Conservation (phyloP, 35 echinoderm and acorn worm species). For the Apostichopus californicus region DNA sequence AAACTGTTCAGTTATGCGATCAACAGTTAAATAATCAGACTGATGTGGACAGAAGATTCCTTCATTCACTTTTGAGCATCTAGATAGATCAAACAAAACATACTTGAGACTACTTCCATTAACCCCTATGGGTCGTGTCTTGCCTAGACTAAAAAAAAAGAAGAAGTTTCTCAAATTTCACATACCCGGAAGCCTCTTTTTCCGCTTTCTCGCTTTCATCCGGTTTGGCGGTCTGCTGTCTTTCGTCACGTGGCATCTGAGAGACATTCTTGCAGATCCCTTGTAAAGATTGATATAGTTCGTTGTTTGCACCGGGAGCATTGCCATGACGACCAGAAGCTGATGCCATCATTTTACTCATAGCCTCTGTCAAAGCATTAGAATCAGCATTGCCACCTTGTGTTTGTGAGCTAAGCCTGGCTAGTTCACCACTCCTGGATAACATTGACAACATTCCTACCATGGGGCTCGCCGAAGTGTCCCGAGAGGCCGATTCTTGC, state of each 20-base stretch:
- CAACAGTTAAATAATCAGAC: no score
- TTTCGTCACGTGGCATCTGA: slow-evolving; percentile 57
- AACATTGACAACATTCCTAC: slow-evolving; percentile 52
- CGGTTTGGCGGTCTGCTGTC: neutral
- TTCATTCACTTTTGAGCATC: no score
- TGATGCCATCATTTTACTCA: slow-evolving; percentile 69
- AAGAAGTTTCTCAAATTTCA: neutral
- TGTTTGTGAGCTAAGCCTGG: neutral
- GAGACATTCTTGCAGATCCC: slow-evolving; percentile 66
- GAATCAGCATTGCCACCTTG: neutral
- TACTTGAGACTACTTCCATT: no score
- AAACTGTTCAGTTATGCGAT: no score
- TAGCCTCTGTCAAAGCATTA: slow-evolving; percentile 1
- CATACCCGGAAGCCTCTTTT: slow-evolving; percentile 33
- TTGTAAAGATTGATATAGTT: slow-evolving; percentile 38
- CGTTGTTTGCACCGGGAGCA: neutral
- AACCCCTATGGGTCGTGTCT: no score
- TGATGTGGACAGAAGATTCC: no score
- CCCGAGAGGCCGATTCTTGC: neutral
- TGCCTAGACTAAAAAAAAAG: no score
- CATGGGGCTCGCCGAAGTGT: slow-evolving; percentile 31
- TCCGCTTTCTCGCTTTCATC: slow-evolving; percentile 18
- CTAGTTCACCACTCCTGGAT: slow-evolving; percentile 25
- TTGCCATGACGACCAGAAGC: neutral
- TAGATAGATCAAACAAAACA: no score